phyloP scores from a whole-genome alignment of 1,140 invertebrate genomes.

The Bombus turneri region DNA sequence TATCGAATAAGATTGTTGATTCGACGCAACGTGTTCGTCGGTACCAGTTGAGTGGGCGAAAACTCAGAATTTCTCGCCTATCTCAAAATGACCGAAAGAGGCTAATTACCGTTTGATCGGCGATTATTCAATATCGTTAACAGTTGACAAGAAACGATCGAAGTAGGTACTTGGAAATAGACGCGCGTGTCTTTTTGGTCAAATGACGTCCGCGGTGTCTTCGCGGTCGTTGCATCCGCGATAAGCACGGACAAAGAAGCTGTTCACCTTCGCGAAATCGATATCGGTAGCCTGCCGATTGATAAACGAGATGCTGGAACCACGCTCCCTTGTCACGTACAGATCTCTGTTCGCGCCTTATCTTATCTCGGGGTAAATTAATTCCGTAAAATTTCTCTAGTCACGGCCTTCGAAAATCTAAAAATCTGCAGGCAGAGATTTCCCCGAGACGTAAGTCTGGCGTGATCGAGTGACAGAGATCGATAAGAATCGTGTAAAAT shows the following conservation, averaged over 20 bases:
- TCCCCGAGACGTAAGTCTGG: not conserved
- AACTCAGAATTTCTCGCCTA: too few species aligned
- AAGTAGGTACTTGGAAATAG: not conserved
- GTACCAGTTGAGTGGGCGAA: too few species aligned
- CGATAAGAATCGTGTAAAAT: conserved; percentile 50
- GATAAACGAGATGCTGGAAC: conserved; percentile 40
- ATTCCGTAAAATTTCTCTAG: conserved; percentile 29
- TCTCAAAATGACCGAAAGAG: not conserved
- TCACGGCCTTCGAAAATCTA: not conserved
- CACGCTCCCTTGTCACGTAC: conserved; percentile 3
- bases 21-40: too few species aligned
- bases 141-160: not conserved
- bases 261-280: conserved; percentile 37
- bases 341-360: conserved; percentile 15
- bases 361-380: conserved; percentile 42
- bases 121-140: conserved; percentile 30
- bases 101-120: not conserved
- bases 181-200: conserved; percentile 20
- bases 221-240: not conserved
- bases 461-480: conserved; percentile 31
- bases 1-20: too few species aligned
- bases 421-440: not conserved
- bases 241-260: conserved; percentile 1
- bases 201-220: conserved; percentile 9
- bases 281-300: conserved; percentile 29